Conservation (phyloP, 1,140 invertebrate species). For the Gryllus bimaculatus region DNA sequence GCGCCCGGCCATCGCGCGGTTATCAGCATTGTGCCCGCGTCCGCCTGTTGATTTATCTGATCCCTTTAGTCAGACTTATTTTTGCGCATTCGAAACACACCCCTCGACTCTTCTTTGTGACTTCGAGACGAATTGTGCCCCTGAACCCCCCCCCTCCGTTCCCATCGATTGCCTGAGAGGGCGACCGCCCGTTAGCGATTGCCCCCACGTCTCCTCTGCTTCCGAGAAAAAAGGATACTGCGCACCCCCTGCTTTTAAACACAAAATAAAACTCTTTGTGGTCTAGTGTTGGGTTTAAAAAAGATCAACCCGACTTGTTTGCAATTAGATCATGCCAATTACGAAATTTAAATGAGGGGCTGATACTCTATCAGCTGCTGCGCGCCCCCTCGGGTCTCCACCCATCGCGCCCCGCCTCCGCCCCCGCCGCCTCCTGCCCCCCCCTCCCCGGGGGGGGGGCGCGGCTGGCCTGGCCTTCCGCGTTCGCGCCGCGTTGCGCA, state of each 20-base stretch:
- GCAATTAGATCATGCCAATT: conserved; percentile 11
- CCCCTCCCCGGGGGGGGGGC: neutral
- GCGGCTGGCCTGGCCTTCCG: neutral
- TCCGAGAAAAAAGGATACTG: neutral
- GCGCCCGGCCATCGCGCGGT: neutral
- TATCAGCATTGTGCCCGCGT: neutral
- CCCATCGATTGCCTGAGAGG: neutral
- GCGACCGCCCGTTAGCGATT: neutral
- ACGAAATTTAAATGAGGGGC: conserved; percentile 10
- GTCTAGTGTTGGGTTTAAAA: neutral
- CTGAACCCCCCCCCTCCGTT: neutral
- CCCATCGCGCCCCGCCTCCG: neutral
- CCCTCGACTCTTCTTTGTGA: neutral
- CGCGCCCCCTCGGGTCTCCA: conserved; percentile 4
- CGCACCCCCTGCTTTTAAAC: neutral
- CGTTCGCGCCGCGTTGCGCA: neutral
- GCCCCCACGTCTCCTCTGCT: neutral
- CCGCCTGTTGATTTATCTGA: neutral
- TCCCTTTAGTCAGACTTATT: neutral
- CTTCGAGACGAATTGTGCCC: neutral
- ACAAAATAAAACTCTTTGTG: neutral
- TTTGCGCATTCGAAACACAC: neutral
- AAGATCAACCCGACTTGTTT: conserved; percentile 11
- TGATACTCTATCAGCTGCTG: neutral
- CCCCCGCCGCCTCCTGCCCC: neutral